These are phyloP conservation scores for Halcyon smyrnensis DNA, from an alignment of 2,797 vertebrate genomes.

Conservation along the genomic window DNA sequence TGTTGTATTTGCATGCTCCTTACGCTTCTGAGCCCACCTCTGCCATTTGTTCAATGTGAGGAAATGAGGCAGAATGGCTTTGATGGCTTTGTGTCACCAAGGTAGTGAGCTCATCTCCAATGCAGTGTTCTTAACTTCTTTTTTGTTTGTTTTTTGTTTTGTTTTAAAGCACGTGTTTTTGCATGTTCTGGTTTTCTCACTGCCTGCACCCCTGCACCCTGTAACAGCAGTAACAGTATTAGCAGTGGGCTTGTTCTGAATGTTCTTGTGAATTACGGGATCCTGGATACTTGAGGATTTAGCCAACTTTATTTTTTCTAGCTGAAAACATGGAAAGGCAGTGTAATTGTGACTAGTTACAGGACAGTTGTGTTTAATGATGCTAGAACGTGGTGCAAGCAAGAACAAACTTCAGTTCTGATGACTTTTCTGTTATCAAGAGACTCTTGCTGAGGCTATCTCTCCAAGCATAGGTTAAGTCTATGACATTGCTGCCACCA, in stretches of 20 bases:
- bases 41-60: neutral
- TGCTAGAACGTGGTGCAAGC: neutral
- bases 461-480: neutral
- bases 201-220: neutral
- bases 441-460: neutral
- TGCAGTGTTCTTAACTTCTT: neutral
- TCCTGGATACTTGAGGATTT: neutral
- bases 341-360: neutral
- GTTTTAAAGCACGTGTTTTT: neutral
- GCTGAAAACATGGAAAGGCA: neutral
- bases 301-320: neutral
- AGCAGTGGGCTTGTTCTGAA: neutral
- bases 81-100: neutral
- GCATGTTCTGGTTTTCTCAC: neutral
- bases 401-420: neutral
- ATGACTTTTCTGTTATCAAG: neutral
- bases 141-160: neutral
- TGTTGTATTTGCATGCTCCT: neutral
- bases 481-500: constrained; percentile 49
- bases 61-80: neutral
- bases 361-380: neutral
- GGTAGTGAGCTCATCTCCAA: neutral
- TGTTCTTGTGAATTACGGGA: neutral
- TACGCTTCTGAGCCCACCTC: neutral
- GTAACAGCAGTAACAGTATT: neutral